These are phyloP conservation scores for Vicugna pacos DNA, from an alignment of 2,113 vertebrate genomes.

Conservation along the genomic window DNA sequence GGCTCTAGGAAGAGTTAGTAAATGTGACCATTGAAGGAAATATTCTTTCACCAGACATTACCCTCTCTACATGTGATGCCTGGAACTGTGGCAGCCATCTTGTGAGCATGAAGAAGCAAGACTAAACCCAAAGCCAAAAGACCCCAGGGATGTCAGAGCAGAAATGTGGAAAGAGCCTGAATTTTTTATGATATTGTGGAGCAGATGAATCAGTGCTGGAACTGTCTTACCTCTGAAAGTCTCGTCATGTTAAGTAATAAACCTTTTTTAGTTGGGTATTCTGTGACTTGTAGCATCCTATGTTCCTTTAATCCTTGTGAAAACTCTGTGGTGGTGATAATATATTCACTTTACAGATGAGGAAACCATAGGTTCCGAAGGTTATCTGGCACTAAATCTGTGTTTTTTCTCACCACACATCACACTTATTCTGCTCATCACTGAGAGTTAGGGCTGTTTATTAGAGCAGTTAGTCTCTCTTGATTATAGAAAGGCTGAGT, in stretches of 20 bases:
- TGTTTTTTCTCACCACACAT: background rate
- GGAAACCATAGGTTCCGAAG: background rate
- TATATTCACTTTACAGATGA: background rate
- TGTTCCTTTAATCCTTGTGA: background rate
- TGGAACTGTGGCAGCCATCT: background rate
- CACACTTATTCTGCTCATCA: too few relatives aligned
- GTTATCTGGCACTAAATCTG: background rate
- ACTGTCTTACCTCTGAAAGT: background rate
- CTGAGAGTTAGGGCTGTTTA: background rate
- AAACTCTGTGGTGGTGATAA: background rate
- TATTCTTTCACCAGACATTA: background rate
- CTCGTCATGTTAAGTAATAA: background rate
- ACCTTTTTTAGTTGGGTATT: background rate
- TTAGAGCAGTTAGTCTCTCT: background rate
- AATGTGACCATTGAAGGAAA: background rate
- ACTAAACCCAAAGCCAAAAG: background rate
- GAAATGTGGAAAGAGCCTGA: background rate
- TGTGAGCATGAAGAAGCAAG: background rate
- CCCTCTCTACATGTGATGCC: background rate
- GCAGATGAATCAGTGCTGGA: background rate
- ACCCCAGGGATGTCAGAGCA: background rate
- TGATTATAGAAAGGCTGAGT: background rate
- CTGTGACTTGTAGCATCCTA: background rate
- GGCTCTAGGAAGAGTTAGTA: background rate
- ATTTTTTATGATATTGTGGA: background rate